Conservation (phyloP, 92 coral and sea anemone genomes). For the Parazoanthus swiftii region DNA sequence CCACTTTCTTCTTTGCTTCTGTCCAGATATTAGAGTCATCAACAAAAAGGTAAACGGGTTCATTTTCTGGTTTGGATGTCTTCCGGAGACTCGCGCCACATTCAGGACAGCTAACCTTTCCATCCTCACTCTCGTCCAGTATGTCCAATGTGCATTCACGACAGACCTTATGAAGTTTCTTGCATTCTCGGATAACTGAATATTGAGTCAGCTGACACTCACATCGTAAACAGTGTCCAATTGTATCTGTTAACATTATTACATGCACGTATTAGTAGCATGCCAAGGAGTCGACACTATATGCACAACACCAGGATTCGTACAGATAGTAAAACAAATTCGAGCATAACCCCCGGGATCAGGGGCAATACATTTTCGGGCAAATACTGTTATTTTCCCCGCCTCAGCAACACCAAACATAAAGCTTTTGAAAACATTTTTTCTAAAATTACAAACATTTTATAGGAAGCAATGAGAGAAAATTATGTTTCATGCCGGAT, state of each 20-base stretch:
- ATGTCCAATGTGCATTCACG: conserved; percentile 11
- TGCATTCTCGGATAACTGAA: conserved; percentile 32
- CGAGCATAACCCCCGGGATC: no score
- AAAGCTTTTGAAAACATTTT: no score
- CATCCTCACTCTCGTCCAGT: background rate
- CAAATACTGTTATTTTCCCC: no score
- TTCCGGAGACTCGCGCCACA: conserved; percentile 2
- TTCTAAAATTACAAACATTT: no score
- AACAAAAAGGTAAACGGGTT: conserved; percentile 41
- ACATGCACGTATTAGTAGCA: no score
- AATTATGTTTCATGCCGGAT: no score
- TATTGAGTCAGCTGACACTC: background rate
- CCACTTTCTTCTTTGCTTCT: conserved; percentile 53
- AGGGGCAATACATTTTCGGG: no score
- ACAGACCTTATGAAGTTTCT: conserved; percentile 30
- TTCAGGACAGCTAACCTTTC: conserved; percentile 8
- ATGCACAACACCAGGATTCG: no score
- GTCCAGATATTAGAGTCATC: conserved; percentile 56
- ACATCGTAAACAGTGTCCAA: conserved; percentile 21
- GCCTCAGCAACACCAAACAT: no score
- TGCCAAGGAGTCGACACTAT: no score
- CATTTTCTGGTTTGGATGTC: background rate
- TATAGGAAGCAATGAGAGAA: no score
- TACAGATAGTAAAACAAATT: no score
- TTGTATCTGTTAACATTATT: background rate